phyloP scores from a whole-genome alignment of 2,888 invertebrate genomes.

The Cephus pygmeus region DNA sequence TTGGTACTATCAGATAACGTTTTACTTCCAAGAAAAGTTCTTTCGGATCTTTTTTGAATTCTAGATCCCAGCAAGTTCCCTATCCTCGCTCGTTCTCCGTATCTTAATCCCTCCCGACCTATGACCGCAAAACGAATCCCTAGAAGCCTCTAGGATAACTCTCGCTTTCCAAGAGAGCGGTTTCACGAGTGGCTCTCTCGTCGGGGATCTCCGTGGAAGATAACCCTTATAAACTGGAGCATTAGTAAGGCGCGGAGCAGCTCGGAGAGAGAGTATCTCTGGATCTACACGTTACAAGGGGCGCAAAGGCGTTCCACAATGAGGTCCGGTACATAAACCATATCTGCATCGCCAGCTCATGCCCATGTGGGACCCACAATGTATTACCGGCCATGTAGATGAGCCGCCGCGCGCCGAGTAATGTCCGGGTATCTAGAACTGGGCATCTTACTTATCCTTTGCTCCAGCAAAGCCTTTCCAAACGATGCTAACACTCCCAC shows the following conservation, averaged over 20 bases:
- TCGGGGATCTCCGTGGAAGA: conserved; percentile 29
- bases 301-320: conserved; percentile 38
- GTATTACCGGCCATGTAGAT: conserved; percentile 36
- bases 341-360: conserved; percentile 51
- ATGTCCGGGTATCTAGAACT: conserved; percentile 40
- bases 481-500: conserved; percentile 1
- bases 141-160: conserved; percentile 13
- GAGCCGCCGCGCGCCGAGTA: conserved; percentile 34
- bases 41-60: not conserved
- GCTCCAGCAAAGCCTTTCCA: not conserved
- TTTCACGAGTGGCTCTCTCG: conserved; percentile 3
- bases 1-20: not conserved
- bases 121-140: conserved; percentile 45
- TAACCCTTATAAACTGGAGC: conserved; percentile 64
- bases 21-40: not conserved
- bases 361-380: conserved; percentile 17
- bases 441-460: conserved; percentile 29
- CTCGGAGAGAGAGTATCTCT: conserved; percentile 40
- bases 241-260: conserved; percentile 59
- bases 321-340: conserved; percentile 61
- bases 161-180: conserved; percentile 10
- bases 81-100: not conserved
- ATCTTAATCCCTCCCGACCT: conserved; percentile 1
- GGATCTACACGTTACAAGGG: conserved; percentile 52
- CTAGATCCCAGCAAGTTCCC: not conserved